Evolutionary conservation across 2,797 vertebrate genomes (phyloP).

Genomic region (Sitta carolinensis): DNA sequence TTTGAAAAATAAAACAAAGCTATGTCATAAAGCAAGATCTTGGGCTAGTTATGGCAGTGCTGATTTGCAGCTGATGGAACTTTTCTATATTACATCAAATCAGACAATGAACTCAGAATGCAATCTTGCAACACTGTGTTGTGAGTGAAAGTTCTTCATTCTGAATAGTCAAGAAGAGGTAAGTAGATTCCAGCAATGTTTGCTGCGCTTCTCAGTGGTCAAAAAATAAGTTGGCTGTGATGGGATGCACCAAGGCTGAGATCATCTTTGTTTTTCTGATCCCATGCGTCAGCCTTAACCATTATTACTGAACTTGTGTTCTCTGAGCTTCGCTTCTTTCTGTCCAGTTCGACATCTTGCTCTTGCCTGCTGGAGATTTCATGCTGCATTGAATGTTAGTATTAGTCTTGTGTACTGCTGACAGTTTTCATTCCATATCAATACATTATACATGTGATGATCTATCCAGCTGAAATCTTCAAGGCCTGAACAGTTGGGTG

Average conservation of each 20-base stretch:
- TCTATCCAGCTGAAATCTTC: neutral
- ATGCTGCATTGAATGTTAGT: neutral
- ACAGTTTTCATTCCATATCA: neutral
- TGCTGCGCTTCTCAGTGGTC: neutral
- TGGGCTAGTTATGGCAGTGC: neutral
- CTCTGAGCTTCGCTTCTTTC: neutral
- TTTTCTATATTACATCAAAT: neutral
- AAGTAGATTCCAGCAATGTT: neutral
- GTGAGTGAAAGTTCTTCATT: neutral
- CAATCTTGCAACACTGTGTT: neutral
- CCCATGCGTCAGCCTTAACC: neutral
- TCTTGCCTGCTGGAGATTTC: neutral
- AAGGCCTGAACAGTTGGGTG: neutral
- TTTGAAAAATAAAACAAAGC: neutral
- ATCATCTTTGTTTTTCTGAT: neutral
- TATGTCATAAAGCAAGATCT: slow-evolving; percentile 13
- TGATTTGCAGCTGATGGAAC: neutral
- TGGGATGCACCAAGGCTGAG: neutral
- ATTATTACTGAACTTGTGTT: neutral
- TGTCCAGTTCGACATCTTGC: neutral
- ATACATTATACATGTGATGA: neutral
- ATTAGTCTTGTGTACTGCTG: neutral
- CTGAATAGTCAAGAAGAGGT: neutral
- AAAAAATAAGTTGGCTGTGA: neutral
- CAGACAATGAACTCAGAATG: neutral